phyloP scores from a whole-genome alignment of 1,140 invertebrate species.

The Calephelis nemesis region DNA sequence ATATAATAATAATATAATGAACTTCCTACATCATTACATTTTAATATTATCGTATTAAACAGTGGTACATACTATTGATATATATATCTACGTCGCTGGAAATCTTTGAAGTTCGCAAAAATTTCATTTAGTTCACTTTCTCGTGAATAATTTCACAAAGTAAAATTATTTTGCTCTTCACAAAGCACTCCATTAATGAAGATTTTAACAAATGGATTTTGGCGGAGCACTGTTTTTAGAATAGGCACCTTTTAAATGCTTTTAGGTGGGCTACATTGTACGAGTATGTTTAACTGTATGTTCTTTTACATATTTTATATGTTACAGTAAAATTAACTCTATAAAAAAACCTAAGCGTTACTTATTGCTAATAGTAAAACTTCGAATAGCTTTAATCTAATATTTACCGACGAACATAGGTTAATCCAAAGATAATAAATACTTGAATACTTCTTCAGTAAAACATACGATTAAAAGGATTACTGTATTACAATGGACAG shows the following conservation, averaged over 20 bases:
- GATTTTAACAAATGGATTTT: slow-evolving; percentile 16
- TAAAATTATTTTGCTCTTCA: slow-evolving; percentile 28
- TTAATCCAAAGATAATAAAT: no score
- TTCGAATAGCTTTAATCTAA: no score
- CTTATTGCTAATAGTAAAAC: no score
- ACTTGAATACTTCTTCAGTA: no score
- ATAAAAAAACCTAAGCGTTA: no score
- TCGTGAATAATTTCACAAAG: slow-evolving; percentile 26
- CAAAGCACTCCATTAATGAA: slow-evolving; percentile 29
- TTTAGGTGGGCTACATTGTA: slow-evolving; percentile 1
- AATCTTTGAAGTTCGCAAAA: slow-evolving; percentile 18
- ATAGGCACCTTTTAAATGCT: slow-evolving; percentile 7
- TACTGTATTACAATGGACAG: no score
- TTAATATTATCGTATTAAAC: neutral
- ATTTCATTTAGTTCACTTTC: slow-evolving; percentile 27
- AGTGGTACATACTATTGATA: slow-evolving; percentile 1
- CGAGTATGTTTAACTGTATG: neutral
- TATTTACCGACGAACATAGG: no score
- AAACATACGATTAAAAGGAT: no score
- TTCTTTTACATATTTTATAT: no score
- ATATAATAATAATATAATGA: no score
- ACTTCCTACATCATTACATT: no score
- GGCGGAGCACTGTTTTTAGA: slow-evolving; percentile 2
- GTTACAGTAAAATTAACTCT: neutral
- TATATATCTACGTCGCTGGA: neutral